Evolutionary conservation across 2,888 invertebrate species (phyloP).

Genomic region (Parascotia fuliginaria): DNA sequence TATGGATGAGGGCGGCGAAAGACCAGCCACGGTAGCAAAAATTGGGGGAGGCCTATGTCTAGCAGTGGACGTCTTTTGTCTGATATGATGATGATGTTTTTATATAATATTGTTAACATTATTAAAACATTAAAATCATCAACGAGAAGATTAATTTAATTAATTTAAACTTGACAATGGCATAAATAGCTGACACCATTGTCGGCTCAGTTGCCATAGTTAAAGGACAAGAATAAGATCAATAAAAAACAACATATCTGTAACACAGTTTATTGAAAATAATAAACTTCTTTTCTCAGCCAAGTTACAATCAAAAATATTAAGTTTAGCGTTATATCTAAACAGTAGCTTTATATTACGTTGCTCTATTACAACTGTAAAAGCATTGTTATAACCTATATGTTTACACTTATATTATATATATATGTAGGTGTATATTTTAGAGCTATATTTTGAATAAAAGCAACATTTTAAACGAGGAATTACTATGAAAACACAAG

Average conservation of each 20-base stretch:
- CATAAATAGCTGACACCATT: too few relatives aligned
- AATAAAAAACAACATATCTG: constrained; percentile 39
- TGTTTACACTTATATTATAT: constrained; percentile 23
- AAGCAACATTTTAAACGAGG: neutral
- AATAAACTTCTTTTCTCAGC: constrained; percentile 70
- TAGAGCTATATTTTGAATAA: constrained; percentile 22
- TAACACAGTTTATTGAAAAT: constrained; percentile 82
- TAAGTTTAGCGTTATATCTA: constrained; percentile 36
- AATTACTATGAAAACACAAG: constrained; percentile 6
- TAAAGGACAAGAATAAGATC: too few relatives aligned
- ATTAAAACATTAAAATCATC: too few relatives aligned
- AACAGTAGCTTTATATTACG: constrained; percentile 35
- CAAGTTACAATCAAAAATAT: constrained; percentile 60
- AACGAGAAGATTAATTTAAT: too few relatives aligned
- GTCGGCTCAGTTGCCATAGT: too few relatives aligned
- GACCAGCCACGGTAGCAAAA: too few relatives aligned
- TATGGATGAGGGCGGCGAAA: too few relatives aligned
- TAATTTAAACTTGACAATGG: too few relatives aligned
- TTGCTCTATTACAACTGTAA: constrained; percentile 45
- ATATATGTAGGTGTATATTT: constrained; percentile 26
- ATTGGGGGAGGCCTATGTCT: too few relatives aligned
- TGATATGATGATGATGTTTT: too few relatives aligned
- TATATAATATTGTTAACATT: too few relatives aligned
- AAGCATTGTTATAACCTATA: constrained; percentile 42
- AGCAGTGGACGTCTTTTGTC: too few relatives aligned